Evolutionary conservation across 2,888 invertebrate genomes (phyloP).

Genomic region (Rutpela maculata): DNA sequence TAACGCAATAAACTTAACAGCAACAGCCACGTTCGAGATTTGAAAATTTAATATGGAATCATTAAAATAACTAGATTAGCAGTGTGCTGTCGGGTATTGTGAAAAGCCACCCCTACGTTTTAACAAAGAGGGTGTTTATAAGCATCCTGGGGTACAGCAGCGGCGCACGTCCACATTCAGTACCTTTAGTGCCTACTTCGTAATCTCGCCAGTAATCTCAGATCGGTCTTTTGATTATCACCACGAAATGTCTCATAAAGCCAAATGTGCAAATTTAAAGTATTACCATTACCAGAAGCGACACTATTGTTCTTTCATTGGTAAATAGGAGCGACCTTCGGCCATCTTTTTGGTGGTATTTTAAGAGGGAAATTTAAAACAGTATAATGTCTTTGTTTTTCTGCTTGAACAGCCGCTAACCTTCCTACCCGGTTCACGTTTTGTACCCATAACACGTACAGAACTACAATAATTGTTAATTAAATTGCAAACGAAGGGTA

Average conservation of each 20-base stretch:
- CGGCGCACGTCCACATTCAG: slow-evolving; percentile 3
- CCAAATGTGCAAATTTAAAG: not conserved
- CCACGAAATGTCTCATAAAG: not conserved
- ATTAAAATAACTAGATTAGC: slow-evolving; percentile 44
- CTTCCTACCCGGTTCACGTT: too few species aligned
- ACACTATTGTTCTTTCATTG: too few species aligned
- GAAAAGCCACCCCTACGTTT: slow-evolving; percentile 28
- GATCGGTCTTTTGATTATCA: slow-evolving; percentile 10
- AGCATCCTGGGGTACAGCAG: slow-evolving; percentile 30
- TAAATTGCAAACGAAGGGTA: too few species aligned
- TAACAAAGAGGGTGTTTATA: slow-evolving; percentile 36
- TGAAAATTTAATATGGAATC: slow-evolving; percentile 36
- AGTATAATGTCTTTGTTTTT: too few species aligned
- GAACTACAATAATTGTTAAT: too few species aligned
- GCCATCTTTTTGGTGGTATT: too few species aligned
- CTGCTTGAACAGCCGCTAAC: too few species aligned
- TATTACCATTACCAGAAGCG: too few species aligned
- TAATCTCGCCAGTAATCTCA: not conserved
- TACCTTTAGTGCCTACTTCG: too few species aligned
- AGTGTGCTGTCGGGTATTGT: slow-evolving; percentile 11
- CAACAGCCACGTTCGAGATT: not conserved
- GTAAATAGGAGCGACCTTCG: too few species aligned
- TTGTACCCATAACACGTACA: too few species aligned
- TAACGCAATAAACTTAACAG: not conserved
- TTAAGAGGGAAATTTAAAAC: too few species aligned